These are phyloP conservation scores for Lottia scabra DNA, from an alignment of 2,888 invertebrate genomes.

Conservation along the genomic window DNA sequence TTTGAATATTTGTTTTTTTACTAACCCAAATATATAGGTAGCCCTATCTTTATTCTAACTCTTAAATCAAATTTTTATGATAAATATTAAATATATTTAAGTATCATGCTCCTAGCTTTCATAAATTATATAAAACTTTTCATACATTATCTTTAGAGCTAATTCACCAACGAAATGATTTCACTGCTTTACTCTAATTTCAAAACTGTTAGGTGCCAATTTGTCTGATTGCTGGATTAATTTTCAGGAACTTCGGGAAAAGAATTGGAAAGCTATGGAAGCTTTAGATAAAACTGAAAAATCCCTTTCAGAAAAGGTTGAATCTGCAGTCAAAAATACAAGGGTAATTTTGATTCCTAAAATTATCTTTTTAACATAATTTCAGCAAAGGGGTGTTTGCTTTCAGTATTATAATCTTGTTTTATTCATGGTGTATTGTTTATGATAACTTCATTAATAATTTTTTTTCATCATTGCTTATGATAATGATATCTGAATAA, in stretches of 20 bases:
- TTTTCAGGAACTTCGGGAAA: slow-evolving; percentile 62
- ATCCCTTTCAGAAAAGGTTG: slow-evolving; percentile 55
- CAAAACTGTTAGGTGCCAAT: no score
- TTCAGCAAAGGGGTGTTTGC: neutral
- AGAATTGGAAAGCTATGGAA: slow-evolving; percentile 67
- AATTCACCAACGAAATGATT: no score
- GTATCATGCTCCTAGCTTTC: no score
- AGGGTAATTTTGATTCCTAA: slow-evolving; percentile 49
- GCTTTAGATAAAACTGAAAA: slow-evolving; percentile 63
- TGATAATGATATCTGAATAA: no score
- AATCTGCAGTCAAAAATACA: slow-evolving; percentile 55
- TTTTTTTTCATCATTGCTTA: neutral
- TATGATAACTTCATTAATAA: neutral
- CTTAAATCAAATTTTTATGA: no score
- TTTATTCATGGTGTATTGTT: neutral
- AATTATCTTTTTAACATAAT: neutral
- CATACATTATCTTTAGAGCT: no score
- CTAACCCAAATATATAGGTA: neutral
- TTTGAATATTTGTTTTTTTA: slow-evolving; percentile 9
- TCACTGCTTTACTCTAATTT: no score
- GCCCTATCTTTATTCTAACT: neutral
- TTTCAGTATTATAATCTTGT: neutral
- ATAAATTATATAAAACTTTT: no score
- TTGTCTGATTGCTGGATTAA: neutral
- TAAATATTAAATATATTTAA: no score